phyloP scores from a whole-genome alignment of 2,888 invertebrate species.

The Drosophila lutescens region DNA sequence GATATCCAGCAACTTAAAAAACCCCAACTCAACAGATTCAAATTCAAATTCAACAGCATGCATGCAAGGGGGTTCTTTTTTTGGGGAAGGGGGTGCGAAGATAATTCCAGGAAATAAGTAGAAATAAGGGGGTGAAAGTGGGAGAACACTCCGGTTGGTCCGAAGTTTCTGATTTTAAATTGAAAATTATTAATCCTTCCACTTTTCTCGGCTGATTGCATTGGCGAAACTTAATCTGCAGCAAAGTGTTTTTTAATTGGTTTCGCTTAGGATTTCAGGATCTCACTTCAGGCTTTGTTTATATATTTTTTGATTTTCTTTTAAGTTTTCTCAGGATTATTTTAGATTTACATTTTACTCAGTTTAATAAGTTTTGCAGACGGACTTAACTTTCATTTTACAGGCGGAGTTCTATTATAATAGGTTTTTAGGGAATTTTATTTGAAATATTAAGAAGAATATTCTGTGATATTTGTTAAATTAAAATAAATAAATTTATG shows the following conservation, averaged over 20 bases:
- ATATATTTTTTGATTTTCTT: no score
- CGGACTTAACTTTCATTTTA: no score
- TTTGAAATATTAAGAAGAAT: no score
- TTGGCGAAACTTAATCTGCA: conserved; percentile 2
- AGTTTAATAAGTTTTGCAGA: background rate
- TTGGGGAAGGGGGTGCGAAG: background rate
- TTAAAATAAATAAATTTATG: no score
- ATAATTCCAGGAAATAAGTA: background rate
- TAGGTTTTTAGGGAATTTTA: no score
- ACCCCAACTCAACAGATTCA: conserved; percentile 16
- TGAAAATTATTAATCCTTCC: background rate
- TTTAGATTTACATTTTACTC: no score
- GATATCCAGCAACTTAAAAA: conserved; percentile 24
- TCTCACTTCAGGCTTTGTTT: no score
- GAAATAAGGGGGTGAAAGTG: background rate
- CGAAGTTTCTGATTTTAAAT: conserved; percentile 5
- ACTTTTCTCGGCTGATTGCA: background rate
- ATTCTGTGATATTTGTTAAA: no score
- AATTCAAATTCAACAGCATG: conserved; percentile 16
- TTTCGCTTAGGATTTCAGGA: background rate
- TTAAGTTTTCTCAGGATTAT: no score
- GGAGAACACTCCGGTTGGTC: background rate
- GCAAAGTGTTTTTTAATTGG: conserved; percentile 8
- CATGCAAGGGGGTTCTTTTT: conserved; percentile 10
- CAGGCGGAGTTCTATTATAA: no score